Evolutionary conservation across 2,113 vertebrate species (phyloP).

Genomic region (Misgurnus anguillicaudatus): DNA sequence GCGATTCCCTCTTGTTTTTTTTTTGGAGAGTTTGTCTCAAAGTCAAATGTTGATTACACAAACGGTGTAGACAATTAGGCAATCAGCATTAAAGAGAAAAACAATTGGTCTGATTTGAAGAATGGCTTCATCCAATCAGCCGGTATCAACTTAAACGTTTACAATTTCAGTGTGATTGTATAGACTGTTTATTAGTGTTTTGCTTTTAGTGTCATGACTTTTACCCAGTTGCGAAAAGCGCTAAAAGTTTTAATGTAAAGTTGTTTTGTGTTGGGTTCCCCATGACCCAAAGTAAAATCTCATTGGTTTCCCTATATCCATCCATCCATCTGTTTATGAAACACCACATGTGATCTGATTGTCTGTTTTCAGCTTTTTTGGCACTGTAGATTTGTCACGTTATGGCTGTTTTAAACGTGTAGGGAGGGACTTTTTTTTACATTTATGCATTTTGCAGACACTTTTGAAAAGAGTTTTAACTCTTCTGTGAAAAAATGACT

Average conservation of each 20-base stretch:
- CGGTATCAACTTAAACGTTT: no score
- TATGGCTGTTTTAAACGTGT: no score
- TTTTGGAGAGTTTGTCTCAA: constrained; percentile 10
- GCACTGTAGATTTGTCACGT: no score
- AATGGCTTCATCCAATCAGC: constrained; percentile 15
- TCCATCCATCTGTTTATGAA: not conserved
- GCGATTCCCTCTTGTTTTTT: not conserved
- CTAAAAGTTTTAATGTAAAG: no score
- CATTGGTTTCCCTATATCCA: no score
- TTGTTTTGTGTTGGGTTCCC: no score
- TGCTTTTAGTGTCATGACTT: not conserved
- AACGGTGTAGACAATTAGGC: not conserved
- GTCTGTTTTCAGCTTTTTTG: no score
- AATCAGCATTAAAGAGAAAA: not conserved
- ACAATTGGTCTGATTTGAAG: constrained; percentile 7
- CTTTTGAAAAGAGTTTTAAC: no score
- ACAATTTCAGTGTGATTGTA: not conserved
- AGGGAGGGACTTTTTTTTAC: no score
- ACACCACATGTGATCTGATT: not conserved
- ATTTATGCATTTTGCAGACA: not conserved
- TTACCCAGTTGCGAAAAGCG: no score
- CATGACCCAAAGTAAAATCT: no score
- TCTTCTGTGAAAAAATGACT: no score
- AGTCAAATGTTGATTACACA: constrained; percentile 22
- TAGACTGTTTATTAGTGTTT: not conserved